phyloP scores from a whole-genome alignment of 2,797 vertebrate species.

The Scomberomorus guttatus region DNA sequence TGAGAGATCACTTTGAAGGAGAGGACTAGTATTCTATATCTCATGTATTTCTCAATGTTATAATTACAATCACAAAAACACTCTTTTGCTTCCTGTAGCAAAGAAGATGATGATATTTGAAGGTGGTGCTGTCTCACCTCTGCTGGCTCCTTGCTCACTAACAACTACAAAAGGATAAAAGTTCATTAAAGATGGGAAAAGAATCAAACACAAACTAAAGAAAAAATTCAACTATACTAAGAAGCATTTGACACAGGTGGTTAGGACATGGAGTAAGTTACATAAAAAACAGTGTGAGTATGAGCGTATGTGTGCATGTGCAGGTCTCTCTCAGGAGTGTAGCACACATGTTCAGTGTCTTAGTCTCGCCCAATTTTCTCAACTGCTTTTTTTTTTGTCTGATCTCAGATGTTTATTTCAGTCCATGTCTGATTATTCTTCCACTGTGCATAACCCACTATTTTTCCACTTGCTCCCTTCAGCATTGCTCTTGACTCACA shows the following conservation, averaged over 20 bases:
- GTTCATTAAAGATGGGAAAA: slow-evolving; percentile 15
- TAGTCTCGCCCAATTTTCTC: background rate
- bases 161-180: slow-evolving; percentile 7
- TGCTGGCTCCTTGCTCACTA: slow-evolving; percentile 4
- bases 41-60: background rate
- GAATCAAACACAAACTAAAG: slow-evolving; percentile 51
- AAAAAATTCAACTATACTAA: slow-evolving; percentile 13
- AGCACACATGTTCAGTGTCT: background rate
- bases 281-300: background rate
- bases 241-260: slow-evolving; percentile 14
- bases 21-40: no score
- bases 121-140: background rate
- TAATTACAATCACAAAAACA: background rate
- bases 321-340: background rate
- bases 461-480: background rate
- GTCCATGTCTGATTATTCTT: background rate
- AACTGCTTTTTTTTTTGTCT: background rate
- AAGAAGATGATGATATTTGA: background rate
- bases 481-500: background rate
- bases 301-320: background rate
- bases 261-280: slow-evolving; percentile 50
- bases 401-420: background rate
- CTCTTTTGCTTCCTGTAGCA: background rate
- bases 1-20: background rate
- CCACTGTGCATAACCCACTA: background rate